Percentiles rank a stretch among this genome's conserved stretches.
Evolutionary conservation across 2,113 vertebrate species (phyloP).

Genomic region (Hemicordylus capensis): DNA sequence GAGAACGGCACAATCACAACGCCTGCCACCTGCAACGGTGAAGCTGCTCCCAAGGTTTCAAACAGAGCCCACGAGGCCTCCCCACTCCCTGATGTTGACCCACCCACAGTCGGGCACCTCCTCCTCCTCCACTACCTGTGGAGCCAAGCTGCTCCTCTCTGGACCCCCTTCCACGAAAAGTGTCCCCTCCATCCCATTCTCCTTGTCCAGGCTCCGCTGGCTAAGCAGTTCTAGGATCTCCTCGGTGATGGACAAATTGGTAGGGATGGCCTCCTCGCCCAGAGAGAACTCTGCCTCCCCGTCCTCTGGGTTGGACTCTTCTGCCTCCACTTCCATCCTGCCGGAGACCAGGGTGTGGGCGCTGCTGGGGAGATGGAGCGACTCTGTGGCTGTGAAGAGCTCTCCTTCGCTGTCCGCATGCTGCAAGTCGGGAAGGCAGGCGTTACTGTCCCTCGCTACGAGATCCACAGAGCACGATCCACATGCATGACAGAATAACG

Average conservation of each 20-base stretch:
- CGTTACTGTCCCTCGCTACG: too few species aligned
- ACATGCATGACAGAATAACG: background rate
- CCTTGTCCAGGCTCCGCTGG: conserved; percentile 73
- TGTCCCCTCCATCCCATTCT: background rate
- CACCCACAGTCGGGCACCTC: background rate
- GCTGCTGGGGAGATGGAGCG: conserved; percentile 58
- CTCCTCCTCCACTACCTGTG: background rate
- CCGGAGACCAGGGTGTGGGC: conserved; percentile 74
- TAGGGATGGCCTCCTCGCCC: conserved; percentile 51
- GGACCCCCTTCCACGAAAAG: background rate
- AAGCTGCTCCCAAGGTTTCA: background rate
- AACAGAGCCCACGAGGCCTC: too few species aligned
- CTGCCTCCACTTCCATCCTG: conserved; percentile 73
- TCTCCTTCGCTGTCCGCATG: conserved; percentile 81
- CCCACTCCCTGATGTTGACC: background rate
- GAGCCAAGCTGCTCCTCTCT: background rate
- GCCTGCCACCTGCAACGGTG: background rate
- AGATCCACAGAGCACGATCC: too few species aligned
- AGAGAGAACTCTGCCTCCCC: conserved; percentile 44
- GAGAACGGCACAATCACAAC: background rate
- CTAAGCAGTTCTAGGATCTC: conserved; percentile 88
- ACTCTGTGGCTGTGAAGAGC: conserved; percentile 66
- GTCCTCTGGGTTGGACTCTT: conserved; percentile 46
- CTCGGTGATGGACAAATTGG: conserved; percentile 85
- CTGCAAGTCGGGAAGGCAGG: conserved; percentile 30